Conservation (phyloP, 2,888 invertebrate genomes). For the Rambutsinella grinnellia region DNA sequence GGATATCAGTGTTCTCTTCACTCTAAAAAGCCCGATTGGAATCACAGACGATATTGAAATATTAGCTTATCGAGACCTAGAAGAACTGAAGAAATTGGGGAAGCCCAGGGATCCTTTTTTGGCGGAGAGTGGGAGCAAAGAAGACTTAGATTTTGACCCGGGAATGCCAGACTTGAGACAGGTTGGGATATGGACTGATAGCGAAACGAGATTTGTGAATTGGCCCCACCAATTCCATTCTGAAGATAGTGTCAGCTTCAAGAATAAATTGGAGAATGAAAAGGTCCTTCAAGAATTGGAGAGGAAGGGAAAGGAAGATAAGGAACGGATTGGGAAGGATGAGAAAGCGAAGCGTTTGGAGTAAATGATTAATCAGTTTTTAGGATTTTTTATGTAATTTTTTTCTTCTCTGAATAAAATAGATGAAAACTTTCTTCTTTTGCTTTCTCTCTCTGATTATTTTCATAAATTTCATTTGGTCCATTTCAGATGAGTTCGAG, state of each 20-base stretch:
- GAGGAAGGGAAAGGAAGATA: not conserved
- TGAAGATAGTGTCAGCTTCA: conserved; percentile 20
- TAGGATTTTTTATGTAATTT: no score
- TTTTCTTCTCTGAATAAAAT: no score
- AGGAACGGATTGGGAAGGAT: not conserved
- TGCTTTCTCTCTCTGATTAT: no score
- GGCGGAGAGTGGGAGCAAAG: conserved; percentile 16
- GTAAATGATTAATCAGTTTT: not conserved
- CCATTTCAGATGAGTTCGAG: conserved; percentile 40
- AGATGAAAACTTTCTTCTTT: no score
- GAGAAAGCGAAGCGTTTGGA: not conserved
- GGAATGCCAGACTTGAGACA: conserved; percentile 58
- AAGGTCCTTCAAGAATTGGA: conserved; percentile 19
- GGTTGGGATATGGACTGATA: conserved; percentile 59
- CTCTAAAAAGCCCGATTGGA: conserved; percentile 78
- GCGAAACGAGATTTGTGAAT: conserved; percentile 62
- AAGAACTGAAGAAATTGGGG: conserved; percentile 43
- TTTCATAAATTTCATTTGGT: conserved; percentile 1
- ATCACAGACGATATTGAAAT: conserved; percentile 63
- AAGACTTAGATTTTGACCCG: conserved; percentile 44
- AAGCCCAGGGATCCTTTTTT: conserved; percentile 25
- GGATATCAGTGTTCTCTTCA: conserved; percentile 81
- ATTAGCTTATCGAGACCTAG: conserved; percentile 22
- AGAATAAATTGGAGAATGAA: conserved; percentile 42
- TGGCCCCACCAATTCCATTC: conserved; percentile 63